phyloP scores from a whole-genome alignment of 2,113 vertebrate genomes.

The Taurulus bubalis region DNA sequence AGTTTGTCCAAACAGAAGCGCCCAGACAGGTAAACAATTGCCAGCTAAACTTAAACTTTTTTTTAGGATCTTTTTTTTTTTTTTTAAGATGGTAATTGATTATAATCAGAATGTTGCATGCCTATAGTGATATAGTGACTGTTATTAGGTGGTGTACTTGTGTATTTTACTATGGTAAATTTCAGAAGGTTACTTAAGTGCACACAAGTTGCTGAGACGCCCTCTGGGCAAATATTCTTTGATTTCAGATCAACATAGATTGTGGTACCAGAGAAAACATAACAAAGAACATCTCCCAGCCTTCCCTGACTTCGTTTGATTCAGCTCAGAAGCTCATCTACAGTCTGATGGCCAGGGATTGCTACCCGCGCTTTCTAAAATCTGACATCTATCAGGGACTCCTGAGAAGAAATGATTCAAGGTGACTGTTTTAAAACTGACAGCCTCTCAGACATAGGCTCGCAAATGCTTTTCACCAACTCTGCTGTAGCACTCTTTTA shows the following conservation, averaged over 20 bases:
- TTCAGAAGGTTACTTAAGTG: background rate
- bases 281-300: slow-evolving; percentile 88
- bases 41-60: background rate
- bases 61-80: no score
- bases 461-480: slow-evolving; percentile 29
- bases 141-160: background rate
- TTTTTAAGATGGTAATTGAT: background rate
- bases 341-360: slow-evolving; percentile 94
- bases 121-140: background rate
- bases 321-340: slow-evolving; percentile 91
- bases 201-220: background rate
- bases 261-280: slow-evolving; percentile 90
- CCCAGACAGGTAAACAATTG: slow-evolving; percentile 90
- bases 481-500: slow-evolving; percentile 54
- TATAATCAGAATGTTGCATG: background rate
- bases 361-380: slow-evolving; percentile 95
- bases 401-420: slow-evolving; percentile 73
- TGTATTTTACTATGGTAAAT: background rate
- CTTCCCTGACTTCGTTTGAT: slow-evolving; percentile 90
- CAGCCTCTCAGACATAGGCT: slow-evolving; percentile 25
- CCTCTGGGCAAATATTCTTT: slow-evolving; percentile 34
- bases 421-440: slow-evolving; percentile 68
- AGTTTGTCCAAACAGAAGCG: slow-evolving; percentile 93
- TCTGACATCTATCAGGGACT: slow-evolving; percentile 84
- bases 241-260: slow-evolving; percentile 94